Base-by-base conservation (phyloP, 2,113 vertebrate genomes). In the Entelurus aequoreus region DNA sequence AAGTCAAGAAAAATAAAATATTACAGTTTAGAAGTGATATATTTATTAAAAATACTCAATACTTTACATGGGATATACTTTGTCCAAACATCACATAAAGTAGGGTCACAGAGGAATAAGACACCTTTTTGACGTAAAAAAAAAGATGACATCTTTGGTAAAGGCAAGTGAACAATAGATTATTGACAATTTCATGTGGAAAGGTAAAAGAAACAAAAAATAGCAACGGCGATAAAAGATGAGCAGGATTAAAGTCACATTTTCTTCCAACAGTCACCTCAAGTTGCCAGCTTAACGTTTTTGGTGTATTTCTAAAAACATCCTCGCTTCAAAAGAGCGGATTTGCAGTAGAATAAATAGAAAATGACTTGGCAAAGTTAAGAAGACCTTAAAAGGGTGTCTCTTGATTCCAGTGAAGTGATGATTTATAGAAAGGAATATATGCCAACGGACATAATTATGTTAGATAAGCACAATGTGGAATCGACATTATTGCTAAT, bases 1-100 rank as follows among this genome's bases (percentile, higher is more conserved):
- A 19, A 42, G 40, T 74, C 37, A 75, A 71, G 55, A 54, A 54
- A 70, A 75, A 53, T n/a, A 55, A 13, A 55, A 57, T 21, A 60
- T 52, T 42, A 21, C 14, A n/a, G 42, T 59, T 84, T 78, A 72
- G 60, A 83, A 86, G 72, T 85, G 63, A 69, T 76, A 86, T 55
- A 83, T 90, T 89, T 90, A 89, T 86, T 90, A 66, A 87, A 81
- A 84, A 28, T 85, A 84, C 72, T 83, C 77, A 82, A 68, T 65
- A 83, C 63, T 69, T 66, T 80, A 88, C 63, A 78, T 77, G 76
- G 66, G 75, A 81, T 84, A 77, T 81, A 78, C 68, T 74, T 78
- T 80, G 66, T 71, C 71, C 56, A 67, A 84, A 83, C 56, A 71
- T 75, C 75, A 83, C 74, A 60, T 80, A 46, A 67, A 68, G 74